Evolutionary conservation across 2,113 vertebrate genomes (phyloP).

Genomic region (Stictonetta naevosa): DNA sequence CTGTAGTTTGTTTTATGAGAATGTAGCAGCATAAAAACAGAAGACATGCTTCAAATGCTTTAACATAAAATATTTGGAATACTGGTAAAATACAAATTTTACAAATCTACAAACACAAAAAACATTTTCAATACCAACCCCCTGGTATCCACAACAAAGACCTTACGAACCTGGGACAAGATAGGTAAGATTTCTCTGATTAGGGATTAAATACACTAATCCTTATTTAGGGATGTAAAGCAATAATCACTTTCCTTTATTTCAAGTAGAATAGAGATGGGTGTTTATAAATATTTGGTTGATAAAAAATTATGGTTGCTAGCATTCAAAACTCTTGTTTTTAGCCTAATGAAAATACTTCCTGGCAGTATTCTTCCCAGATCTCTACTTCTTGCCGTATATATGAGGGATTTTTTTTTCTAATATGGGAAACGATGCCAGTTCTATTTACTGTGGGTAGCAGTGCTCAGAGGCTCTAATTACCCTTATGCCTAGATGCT

Average conservation of each 20-base stretch:
- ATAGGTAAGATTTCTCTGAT: not conserved
- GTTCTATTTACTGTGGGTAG: not conserved
- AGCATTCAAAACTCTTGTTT: not conserved
- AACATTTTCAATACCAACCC: not conserved
- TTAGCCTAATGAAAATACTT: not conserved
- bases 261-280: not conserved
- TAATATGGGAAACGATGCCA: not conserved
- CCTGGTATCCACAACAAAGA: not conserved
- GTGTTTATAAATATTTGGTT: not conserved
- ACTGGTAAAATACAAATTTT: not conserved
- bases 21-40: not conserved
- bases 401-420: fast-evolving
- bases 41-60: not conserved
- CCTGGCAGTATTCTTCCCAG: not conserved
- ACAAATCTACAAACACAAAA: not conserved
- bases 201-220: not conserved
- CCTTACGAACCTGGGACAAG: not conserved
- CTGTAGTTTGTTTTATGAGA: not conserved
- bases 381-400: not conserved
- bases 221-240: not conserved
- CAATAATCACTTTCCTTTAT: not conserved
- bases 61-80: not conserved
- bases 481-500: not conserved
- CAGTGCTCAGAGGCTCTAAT: not conserved
- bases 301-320: not conserved